These are phyloP conservation scores for Spilosoma lubricipeda DNA, from an alignment of 2,888 invertebrate genomes.

Conservation along the genomic window DNA sequence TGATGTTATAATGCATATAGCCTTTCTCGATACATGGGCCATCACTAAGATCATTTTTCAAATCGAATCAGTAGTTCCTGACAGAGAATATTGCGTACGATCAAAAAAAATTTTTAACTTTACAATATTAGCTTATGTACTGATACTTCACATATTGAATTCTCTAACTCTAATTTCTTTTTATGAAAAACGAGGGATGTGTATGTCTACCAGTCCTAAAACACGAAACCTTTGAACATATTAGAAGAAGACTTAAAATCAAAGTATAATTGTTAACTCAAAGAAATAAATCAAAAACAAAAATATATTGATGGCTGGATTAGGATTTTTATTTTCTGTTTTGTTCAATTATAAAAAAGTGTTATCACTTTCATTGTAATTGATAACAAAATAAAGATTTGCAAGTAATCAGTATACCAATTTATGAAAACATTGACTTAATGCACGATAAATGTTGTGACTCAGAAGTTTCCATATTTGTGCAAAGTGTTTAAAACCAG, in stretches of 20 bases:
- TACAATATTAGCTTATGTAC: too few relatives aligned
- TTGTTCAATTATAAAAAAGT: too few relatives aligned
- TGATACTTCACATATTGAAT: too few relatives aligned
- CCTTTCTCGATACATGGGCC: too few relatives aligned
- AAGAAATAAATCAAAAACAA: too few relatives aligned
- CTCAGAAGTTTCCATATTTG: conserved; percentile 29
- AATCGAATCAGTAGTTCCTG: too few relatives aligned
- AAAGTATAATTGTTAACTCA: background rate
- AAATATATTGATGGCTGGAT: background rate
- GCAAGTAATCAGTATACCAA: background rate
- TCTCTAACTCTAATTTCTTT: background rate
- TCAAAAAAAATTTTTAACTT: too few relatives aligned
- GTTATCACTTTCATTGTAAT: background rate
- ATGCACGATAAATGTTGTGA: conserved; percentile 22
- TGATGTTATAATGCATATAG: too few relatives aligned
- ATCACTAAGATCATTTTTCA: too few relatives aligned
- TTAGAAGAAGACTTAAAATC: background rate
- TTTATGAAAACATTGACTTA: background rate
- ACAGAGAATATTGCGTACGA: too few relatives aligned
- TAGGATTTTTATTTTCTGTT: too few relatives aligned
- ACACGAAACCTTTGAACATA: background rate
- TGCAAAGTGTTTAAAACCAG: conserved; percentile 28
- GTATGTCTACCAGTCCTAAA: background rate
- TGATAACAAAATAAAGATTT: background rate
- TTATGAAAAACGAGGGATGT: background rate